Evolutionary conservation across 2,113 vertebrate species (phyloP).

Genomic region (Scatophagus argus): DNA sequence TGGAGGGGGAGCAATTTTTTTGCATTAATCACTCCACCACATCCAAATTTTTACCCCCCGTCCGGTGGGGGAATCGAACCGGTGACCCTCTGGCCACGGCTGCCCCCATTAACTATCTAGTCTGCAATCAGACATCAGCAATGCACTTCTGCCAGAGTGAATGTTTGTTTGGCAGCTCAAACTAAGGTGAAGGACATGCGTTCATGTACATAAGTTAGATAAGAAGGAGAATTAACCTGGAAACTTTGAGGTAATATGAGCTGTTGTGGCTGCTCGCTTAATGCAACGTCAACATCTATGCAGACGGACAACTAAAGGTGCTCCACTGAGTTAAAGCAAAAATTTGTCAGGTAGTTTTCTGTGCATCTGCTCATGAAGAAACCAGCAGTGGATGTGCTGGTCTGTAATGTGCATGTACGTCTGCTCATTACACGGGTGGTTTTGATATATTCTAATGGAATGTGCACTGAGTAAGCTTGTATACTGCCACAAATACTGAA

Average conservation of each 20-base stretch:
- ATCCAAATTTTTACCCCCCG: too few relatives aligned
- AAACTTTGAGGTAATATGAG: neutral
- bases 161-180: neutral
- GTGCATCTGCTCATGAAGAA: neutral
- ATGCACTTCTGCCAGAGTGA: neutral
- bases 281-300: neutral
- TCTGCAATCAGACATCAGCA: neutral
- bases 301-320: neutral
- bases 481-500: neutral
- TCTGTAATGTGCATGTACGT: neutral
- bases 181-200: neutral
- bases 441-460: slow-evolving; percentile 18
- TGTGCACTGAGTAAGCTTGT: slow-evolving; percentile 18
- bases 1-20: too few relatives aligned
- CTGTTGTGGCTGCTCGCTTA: too few relatives aligned
- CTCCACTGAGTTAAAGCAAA: neutral
- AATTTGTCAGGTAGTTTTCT: too few relatives aligned
- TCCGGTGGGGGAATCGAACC: too few relatives aligned
- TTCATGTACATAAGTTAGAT: neutral
- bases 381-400: neutral
- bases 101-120: neutral
- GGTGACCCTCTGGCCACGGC: too few relatives aligned
- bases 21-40: too few relatives aligned
- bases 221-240: neutral
- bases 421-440: slow-evolving; percentile 13